These are phyloP conservation scores for Melanerpes formicivorus DNA, from an alignment of 2,113 vertebrate genomes.

Conservation along the genomic window DNA sequence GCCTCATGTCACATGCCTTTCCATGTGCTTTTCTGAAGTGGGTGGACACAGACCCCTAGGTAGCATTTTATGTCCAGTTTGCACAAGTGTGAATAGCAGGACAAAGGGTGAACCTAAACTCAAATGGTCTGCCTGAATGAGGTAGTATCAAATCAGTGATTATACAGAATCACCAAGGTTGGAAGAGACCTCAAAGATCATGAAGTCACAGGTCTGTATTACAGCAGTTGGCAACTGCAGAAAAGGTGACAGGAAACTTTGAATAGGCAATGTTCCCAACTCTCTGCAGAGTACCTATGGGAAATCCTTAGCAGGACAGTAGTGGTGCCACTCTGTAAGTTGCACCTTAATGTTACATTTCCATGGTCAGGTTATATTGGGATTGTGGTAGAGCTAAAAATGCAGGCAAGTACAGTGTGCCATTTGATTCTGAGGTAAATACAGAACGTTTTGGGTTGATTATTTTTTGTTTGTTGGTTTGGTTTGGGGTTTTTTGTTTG, in stretches of 20 bases:
- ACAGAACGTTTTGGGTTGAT: background rate
- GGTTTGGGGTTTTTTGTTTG: background rate
- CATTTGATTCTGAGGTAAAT: background rate
- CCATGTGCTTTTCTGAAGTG: background rate
- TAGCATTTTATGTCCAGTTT: background rate
- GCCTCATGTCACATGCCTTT: accelerated
- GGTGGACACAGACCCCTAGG: background rate
- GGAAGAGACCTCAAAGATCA: too few relatives aligned
- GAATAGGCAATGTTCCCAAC: background rate
- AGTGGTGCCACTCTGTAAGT: background rate
- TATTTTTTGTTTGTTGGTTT: background rate
- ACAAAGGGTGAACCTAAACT: background rate
- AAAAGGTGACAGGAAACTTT: background rate
- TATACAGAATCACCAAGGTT: background rate
- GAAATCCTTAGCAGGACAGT: background rate
- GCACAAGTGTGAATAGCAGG: background rate
- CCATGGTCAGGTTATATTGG: background rate
- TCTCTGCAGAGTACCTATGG: background rate
- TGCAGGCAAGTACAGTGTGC: background rate
- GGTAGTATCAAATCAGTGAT: background rate
- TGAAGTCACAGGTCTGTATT: background rate
- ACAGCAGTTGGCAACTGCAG: background rate
- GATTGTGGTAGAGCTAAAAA: conserved; percentile 9
- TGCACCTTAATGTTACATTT: background rate
- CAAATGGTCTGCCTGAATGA: background rate